Evolutionary conservation across 2,797 vertebrate genomes (phyloP).

Genomic region (Gambusia yucatana): DNA sequence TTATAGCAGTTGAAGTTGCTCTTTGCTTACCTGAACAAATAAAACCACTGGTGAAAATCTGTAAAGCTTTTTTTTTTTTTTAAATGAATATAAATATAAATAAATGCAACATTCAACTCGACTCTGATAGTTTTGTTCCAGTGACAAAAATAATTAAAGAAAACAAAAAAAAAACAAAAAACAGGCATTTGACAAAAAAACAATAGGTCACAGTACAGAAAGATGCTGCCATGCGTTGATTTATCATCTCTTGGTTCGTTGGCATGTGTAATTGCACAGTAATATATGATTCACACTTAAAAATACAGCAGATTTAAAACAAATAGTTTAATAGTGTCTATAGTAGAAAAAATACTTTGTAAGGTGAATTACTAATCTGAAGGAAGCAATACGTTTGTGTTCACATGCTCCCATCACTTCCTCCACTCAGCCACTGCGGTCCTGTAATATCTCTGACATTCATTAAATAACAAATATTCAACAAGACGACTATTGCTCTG

Average conservation of each 20-base stretch:
- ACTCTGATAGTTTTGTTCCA: slow-evolving; percentile 2
- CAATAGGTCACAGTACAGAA: slow-evolving; percentile 48
- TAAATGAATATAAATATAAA: not conserved
- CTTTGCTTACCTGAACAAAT: slow-evolving; percentile 24
- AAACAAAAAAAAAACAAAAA: slow-evolving; percentile 14
- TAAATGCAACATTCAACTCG: not conserved
- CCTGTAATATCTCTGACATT: not conserved
- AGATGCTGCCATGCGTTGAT: slow-evolving; percentile 53
- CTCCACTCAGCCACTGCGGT: slow-evolving; percentile 10
- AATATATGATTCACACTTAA: not conserved
- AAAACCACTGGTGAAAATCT: slow-evolving; percentile 8
- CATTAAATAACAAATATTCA: not conserved
- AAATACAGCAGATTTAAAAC: not conserved
- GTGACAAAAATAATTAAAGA: slow-evolving; percentile 24
- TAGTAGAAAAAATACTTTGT: not conserved
- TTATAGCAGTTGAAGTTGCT: slow-evolving; percentile 15
- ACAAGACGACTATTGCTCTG: not conserved
- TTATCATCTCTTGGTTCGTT: slow-evolving; percentile 32
- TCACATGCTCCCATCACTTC: slow-evolving; percentile 8
- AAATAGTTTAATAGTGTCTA: not conserved
- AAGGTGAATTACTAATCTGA: not conserved
- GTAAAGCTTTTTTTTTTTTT: slow-evolving; percentile 7
- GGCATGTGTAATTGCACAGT: slow-evolving; percentile 19
- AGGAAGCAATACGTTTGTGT: slow-evolving; percentile 17
- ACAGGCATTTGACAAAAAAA: slow-evolving; percentile 36